A percentile compares a stretch with the other conserved stretches of the same genome.
phyloP scores from a whole-genome alignment of 2,888 invertebrate species.

The Harpalus rubripes region DNA sequence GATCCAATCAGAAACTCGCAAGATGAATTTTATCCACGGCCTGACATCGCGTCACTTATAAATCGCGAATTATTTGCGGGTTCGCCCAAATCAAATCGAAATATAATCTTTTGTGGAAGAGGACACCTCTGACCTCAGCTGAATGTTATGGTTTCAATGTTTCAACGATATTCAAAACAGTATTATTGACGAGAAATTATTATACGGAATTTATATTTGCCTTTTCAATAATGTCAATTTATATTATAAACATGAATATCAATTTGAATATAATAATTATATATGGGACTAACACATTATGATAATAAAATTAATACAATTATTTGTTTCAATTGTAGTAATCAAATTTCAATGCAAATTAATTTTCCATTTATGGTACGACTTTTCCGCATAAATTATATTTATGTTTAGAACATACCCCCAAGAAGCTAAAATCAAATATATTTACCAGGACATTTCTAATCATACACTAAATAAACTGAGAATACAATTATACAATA shows the following conservation, averaged over 20 bases:
- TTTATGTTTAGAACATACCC: neutral
- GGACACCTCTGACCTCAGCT: neutral
- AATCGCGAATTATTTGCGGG: conserved; percentile 1
- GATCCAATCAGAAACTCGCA: conserved; percentile 40
- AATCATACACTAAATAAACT: no score
- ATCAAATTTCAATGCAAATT: neutral
- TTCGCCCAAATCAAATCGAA: neutral
- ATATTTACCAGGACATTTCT: no score
- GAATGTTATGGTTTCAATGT: neutral
- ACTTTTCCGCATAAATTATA: neutral
- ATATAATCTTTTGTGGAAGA: neutral
- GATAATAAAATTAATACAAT: neutral
- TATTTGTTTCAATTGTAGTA: neutral
- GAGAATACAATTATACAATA: no score
- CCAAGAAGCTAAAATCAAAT: no score
- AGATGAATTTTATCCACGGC: conserved; percentile 34
- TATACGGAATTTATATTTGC: neutral
- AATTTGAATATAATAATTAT: conserved; percentile 1
- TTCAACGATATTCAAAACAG: neutral
- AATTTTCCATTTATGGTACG: neutral
- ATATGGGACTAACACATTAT: neutral
- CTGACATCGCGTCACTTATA: conserved; percentile 7
- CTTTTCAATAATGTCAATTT: neutral
- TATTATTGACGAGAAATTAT: neutral
- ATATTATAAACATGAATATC: neutral